Base-by-base conservation (phyloP, 2,888 invertebrate species). In the Cephus nigrinus region DNA sequence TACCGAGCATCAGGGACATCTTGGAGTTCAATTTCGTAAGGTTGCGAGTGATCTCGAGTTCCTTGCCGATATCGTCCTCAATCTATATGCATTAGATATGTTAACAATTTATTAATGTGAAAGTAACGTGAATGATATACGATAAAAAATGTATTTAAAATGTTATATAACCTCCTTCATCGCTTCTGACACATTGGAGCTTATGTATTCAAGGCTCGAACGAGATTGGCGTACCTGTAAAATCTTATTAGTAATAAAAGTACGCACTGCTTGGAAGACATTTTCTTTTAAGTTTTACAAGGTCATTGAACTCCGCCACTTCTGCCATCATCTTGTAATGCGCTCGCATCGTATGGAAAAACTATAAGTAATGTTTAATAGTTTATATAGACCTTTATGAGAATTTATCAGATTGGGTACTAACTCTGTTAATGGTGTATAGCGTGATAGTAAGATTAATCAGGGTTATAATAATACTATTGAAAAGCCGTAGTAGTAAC, bases 141-240 rank as follows among this genome's bases (percentile, higher is more conserved):
- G 69, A 12, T 12, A 78, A n/a, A 75, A 15, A 68, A 74, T 76
- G n/a, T 11, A 31, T 15, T 31, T 5, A 40, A 68, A 69, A 68
- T 15, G 11, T 30, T 77, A 55, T 36, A 40, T 75, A 81, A 90
- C 89, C 84, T 89, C 88, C 80, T 87, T 86, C 86, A 90, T 87
- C 15, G 88, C 87, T 32, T 86, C 86, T 68, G 86, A 83, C 15
- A 87, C 82, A 40, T 88, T 87, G 9, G 73, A 75, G 15, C 87
- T 82, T 71, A 89, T 87, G 71, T 84, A 90, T 75, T 86, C 84
- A 5, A 90, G 78, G 23, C 87, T 89, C 15, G 78, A 74, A 12
- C 90, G 87, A 12, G 90, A 86, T 76, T 88, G 84, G 12, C 81
- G 80, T 32, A 90, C 88, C 90, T 90, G 73, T 36, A 75, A 78